phyloP scores from a whole-genome alignment of 2,797 vertebrate species.

The Yasuhikotakia modesta region DNA sequence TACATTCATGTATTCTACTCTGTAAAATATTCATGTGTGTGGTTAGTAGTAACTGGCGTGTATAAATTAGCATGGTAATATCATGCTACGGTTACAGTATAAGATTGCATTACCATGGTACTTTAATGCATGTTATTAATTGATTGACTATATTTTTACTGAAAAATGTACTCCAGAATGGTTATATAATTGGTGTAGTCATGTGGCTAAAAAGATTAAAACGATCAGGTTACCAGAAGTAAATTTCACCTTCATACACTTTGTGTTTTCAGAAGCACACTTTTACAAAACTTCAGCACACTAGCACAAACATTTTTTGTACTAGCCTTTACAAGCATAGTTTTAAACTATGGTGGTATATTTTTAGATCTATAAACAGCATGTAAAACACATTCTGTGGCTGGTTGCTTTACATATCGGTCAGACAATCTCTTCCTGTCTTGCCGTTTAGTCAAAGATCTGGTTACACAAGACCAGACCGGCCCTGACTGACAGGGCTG shows the following conservation, averaged over 20 bases:
- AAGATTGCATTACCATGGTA: not conserved
- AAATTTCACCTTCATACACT: too few relatives aligned
- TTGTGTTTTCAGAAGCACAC: too few relatives aligned
- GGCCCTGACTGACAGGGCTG: not conserved
- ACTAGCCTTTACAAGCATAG: not conserved
- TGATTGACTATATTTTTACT: too few relatives aligned
- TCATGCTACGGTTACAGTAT: too few relatives aligned
- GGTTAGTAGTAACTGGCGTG: too few relatives aligned
- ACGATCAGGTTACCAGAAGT: not conserved
- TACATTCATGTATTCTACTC: constrained; percentile 14
- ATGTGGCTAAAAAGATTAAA: too few relatives aligned
- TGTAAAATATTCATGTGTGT: constrained; percentile 2
- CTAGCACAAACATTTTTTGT: not conserved
- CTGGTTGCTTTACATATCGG: not conserved
- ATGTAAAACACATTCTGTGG: not conserved
- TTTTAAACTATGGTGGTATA: not conserved
- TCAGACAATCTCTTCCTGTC: not conserved
- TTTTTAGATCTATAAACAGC: not conserved
- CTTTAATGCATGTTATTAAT: too few relatives aligned
- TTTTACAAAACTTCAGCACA: too few relatives aligned
- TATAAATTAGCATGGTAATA: not conserved
- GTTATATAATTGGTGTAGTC: too few relatives aligned
- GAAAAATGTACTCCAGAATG: too few relatives aligned
- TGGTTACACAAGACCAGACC: not conserved
- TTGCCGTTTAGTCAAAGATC: constrained; percentile 1